phyloP scores from a whole-genome alignment of 2,113 vertebrate species.

The Eretmodus cyanostictus region DNA sequence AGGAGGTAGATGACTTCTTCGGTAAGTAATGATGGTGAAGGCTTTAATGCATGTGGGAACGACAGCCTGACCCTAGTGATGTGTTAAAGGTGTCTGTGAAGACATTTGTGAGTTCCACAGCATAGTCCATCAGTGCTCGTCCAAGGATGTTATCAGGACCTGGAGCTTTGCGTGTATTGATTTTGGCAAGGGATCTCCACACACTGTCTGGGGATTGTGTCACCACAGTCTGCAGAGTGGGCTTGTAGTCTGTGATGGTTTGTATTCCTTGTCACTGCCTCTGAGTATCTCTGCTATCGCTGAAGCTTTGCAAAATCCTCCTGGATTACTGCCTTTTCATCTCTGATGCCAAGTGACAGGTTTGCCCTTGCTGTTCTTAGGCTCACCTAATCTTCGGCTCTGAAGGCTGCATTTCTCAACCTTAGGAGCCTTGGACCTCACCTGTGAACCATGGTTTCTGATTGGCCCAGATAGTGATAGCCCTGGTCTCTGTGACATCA shows the following conservation, averaged over 20 bases:
- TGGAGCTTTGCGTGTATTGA: background rate
- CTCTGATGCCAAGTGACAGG: background rate
- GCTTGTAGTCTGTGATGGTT: background rate
- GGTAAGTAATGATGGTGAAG: background rate
- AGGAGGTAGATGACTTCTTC: background rate
- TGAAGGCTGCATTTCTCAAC: background rate
- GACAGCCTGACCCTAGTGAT: background rate
- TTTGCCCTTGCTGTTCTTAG: background rate
- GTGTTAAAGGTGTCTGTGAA: background rate
- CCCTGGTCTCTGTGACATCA: background rate
- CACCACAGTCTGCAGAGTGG: background rate
- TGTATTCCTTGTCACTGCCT: background rate
- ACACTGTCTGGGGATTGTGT: background rate
- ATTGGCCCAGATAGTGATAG: background rate
- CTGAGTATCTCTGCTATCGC: rapidly evolving
- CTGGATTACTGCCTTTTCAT: background rate
- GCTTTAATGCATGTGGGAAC: background rate
- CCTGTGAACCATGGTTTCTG: background rate
- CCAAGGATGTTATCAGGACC: background rate
- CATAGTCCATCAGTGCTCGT: background rate
- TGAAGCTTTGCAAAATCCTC: background rate
- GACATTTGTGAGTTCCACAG: background rate
- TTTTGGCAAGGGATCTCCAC: background rate
- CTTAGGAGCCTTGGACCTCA: background rate
- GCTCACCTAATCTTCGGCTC: background rate